Evolutionary conservation across 1,140 invertebrate genomes (phyloP), one percentile per base, ranked within the genome.

Genomic region (Pogonomyrmex californicus): DNA sequence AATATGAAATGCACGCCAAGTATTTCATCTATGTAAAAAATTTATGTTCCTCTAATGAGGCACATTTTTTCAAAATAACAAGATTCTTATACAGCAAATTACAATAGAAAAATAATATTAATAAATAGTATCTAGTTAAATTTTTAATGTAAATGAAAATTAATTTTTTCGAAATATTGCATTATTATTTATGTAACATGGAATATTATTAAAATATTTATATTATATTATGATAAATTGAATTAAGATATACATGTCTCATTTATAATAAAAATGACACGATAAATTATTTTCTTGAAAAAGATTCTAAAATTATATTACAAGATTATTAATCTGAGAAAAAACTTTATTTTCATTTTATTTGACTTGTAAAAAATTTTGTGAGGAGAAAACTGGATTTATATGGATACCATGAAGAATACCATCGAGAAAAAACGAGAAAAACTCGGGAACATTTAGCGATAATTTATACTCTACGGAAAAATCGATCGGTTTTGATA

Each of bases 401-500:
- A 23, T 23, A 23, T 23, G 23, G 23, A 23, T 23, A 23, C 23
- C 23, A 23, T 23, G 23, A 23, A 23, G 23, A 23, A 23, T 23
- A 23, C 23, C 23, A 23, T 66, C 38, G 38, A 41, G 38, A 60
- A 44, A n/a, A 56, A 36, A 41, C 36, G 30, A 33, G 23, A 71
- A 70, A 81, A 49, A 56, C 23, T 47, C 58, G 4, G 44, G 65
- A 81, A 56, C 66, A 38, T 63, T 83, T 70, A 71, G 9, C 47
- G 66, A 14, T 49, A 33, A 33, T 85, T 83, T 76, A 41, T 68
- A 36, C 62, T 17, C 30, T 23, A 44, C 54, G 9, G 17, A 38
- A 73, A 85, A 77, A 85, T 87, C 82, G 89, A 91, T 89, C 65
- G n/a, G 5, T 38, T 12, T 62, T 41, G 65, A 66, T 88, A 76